These are phyloP conservation scores for Sycophila texana DNA, from an alignment of 2,888 invertebrate species.

Conservation along the genomic window DNA sequence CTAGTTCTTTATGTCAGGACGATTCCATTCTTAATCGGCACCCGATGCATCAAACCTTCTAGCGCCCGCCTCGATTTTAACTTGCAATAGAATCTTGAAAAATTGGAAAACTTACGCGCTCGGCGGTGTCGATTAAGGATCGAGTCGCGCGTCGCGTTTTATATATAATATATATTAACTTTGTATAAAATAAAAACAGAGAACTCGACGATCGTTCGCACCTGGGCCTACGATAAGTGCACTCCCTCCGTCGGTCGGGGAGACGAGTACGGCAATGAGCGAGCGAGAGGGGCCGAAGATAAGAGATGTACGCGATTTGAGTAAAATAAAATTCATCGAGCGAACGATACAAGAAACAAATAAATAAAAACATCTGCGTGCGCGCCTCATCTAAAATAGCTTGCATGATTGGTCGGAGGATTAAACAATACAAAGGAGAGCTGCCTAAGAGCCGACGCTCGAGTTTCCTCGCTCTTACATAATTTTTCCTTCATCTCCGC, in stretches of 20 bases:
- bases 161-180: conserved; percentile 31
- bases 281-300: conserved; percentile 37
- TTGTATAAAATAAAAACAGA: conserved; percentile 44
- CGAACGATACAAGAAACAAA: conserved; percentile 34
- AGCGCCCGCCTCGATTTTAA: conserved; percentile 35
- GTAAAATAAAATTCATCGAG: conserved; percentile 19
- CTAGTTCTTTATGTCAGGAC: conserved; percentile 1
- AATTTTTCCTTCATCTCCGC: conserved; percentile 44
- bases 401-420: conserved; percentile 51
- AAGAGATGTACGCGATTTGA: not conserved
- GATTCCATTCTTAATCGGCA: conserved; percentile 51
- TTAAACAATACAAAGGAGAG: conserved; percentile 41
- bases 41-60: conserved; percentile 26
- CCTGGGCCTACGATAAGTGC: conserved; percentile 14
- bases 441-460: conserved; percentile 42
- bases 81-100: conserved; percentile 54
- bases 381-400: conserved; percentile 43
- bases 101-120: conserved; percentile 53
- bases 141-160: conserved; percentile 42
- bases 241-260: conserved; percentile 18
- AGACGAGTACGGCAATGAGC: conserved; percentile 32
- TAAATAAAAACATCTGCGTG: conserved; percentile 44
- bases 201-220: conserved; percentile 41
- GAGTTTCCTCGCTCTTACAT: conserved; percentile 23
- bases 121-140: conserved; percentile 43